Evolutionary conservation across 2,888 invertebrate species (phyloP).

Genomic region (Clivina fossor): DNA sequence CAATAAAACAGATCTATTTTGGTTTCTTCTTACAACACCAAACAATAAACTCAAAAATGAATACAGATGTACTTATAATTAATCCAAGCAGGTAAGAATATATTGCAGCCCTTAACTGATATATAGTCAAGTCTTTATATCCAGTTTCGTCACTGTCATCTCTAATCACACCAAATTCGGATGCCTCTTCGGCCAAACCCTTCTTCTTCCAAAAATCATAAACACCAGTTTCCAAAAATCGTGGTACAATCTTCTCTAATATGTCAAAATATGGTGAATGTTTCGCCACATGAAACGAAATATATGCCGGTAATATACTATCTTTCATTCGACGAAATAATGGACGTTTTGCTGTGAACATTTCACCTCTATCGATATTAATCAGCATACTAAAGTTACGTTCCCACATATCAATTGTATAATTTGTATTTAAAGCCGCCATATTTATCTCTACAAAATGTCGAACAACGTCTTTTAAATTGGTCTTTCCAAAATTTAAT

Average conservation of each 20-base stretch:
- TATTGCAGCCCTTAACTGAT: constrained; percentile 18
- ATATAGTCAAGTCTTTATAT: constrained; percentile 10
- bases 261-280: constrained; percentile 17
- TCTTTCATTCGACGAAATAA: constrained; percentile 1
- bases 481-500: constrained; percentile 9
- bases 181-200: constrained; percentile 5
- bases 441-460: constrained; percentile 6
- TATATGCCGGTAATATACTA: constrained; percentile 9
- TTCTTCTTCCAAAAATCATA: constrained; percentile 11
- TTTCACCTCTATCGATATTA: constrained; percentile 10
- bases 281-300: constrained; percentile 18
- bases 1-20: no score
- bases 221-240: constrained; percentile 13
- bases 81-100: constrained; percentile 17
- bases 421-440: background rate
- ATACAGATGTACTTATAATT: constrained; percentile 6
- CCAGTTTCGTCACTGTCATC: constrained; percentile 5
- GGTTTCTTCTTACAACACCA: background rate
- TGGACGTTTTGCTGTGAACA: background rate
- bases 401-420: background rate
- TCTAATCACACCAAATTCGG: background rate
- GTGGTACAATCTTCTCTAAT: constrained; percentile 15
- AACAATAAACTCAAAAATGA: constrained; percentile 1
- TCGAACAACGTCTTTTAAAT: background rate
- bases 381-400: background rate